These are phyloP conservation scores for Xenotilapia flavipinnis DNA, from an alignment of 2,113 vertebrate genomes.

Conservation along the genomic window DNA sequence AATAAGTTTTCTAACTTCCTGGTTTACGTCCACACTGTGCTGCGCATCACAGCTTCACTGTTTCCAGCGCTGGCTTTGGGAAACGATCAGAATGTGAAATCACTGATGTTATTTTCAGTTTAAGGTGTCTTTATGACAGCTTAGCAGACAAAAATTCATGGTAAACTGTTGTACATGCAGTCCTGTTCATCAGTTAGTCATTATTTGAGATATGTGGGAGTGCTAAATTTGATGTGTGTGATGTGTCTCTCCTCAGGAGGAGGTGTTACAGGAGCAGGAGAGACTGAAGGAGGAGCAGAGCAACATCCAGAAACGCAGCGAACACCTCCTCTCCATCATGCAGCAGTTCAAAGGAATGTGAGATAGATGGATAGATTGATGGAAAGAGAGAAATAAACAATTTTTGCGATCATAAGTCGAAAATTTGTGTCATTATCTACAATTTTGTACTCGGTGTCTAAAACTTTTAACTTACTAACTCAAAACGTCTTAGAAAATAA, in stretches of 20 bases:
- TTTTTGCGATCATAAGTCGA: neutral
- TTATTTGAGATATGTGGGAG: neutral
- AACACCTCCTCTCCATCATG: slow-evolving; percentile 80
- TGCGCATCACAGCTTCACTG: neutral
- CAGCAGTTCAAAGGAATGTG: slow-evolving; percentile 84
- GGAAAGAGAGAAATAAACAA: neutral
- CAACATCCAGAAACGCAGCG: slow-evolving; percentile 70
- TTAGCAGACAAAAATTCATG: neutral
- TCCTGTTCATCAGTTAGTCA: neutral
- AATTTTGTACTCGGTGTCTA: neutral
- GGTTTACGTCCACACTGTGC: neutral
- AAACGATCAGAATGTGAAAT: neutral
- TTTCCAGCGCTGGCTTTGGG: neutral
- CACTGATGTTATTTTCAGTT: neutral
- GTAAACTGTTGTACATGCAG: neutral
- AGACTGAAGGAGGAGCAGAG: slow-evolving; percentile 72
- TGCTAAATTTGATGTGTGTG: neutral
- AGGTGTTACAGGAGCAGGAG: slow-evolving; percentile 67
- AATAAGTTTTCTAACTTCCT: neutral
- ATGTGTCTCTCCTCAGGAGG: slow-evolving; percentile 49
- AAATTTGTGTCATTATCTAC: neutral
- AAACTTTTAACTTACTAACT: neutral
- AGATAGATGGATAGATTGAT: neutral
- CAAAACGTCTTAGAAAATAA: neutral
- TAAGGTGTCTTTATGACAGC: neutral